A percentile compares a stretch with the other conserved stretches of the same genome.
Evolutionary conservation across 2,113 vertebrate species (phyloP).

Genomic region (Vombatus ursinus): DNA sequence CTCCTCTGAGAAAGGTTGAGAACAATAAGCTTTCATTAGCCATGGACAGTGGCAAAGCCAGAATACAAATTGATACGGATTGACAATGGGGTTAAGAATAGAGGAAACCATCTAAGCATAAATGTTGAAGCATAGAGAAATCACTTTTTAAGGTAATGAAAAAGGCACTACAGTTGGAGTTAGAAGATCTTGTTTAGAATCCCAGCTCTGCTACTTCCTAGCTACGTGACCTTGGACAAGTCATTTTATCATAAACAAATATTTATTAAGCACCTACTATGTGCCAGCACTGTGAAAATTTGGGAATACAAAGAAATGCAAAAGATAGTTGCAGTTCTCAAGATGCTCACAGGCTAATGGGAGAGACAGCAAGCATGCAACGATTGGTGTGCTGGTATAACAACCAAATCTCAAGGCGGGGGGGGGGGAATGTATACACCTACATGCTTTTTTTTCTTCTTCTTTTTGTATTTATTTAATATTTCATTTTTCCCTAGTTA

Average conservation of each 20-base stretch:
- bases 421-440: not conserved
- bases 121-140: not conserved
- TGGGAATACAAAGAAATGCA: not conserved
- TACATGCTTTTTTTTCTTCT: not conserved
- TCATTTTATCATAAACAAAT: not conserved
- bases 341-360: not conserved
- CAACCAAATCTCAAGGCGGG: not conserved
- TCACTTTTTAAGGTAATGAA: not conserved
- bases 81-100: not conserved
- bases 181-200: not conserved
- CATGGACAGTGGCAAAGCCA: not conserved
- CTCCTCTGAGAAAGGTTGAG: not conserved
- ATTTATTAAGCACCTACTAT: not conserved
- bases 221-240: not conserved
- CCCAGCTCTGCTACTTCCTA: not conserved
- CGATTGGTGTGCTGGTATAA: not conserved
- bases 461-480: no score
- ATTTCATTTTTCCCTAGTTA: no score
- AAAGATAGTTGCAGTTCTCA: not conserved
- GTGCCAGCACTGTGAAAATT: not conserved
- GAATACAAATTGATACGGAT: not conserved
- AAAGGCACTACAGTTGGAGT: not conserved
- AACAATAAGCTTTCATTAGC: not conserved
- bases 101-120: not conserved
- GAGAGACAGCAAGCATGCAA: not conserved